A percentile compares a stretch with the other conserved stretches of the same genome.
phyloP scores from a whole-genome alignment of 1,140 invertebrate genomes.

The Liolophura sinensis region DNA sequence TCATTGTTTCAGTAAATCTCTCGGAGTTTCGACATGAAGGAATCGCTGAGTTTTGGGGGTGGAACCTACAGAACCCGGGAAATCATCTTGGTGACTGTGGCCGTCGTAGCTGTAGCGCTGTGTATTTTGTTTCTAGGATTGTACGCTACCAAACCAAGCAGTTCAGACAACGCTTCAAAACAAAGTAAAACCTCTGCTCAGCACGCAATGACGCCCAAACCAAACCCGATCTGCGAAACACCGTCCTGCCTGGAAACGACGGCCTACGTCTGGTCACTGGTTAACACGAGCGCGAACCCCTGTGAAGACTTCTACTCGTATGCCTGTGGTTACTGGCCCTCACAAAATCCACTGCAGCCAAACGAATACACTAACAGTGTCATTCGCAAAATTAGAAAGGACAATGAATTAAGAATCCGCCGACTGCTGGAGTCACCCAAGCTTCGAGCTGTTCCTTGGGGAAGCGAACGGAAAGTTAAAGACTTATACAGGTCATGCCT shows the following conservation, averaged over 20 bases:
- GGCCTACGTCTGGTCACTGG: slow-evolving; percentile 32
- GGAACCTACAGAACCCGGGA: too few species aligned
- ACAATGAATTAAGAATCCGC: slow-evolving; percentile 38
- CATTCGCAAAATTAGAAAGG: slow-evolving; percentile 29
- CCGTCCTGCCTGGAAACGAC: slow-evolving; percentile 38
- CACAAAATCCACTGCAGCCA: slow-evolving; percentile 26
- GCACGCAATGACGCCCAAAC: too few species aligned
- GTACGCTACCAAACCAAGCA: too few species aligned
- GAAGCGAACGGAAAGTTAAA: slow-evolving; percentile 47
- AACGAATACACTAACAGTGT: slow-evolving; percentile 25
- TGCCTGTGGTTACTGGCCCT: slow-evolving; percentile 59
- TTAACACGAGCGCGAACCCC: slow-evolving; percentile 61
- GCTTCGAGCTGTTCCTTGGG: slow-evolving; percentile 22
- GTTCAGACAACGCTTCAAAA: too few species aligned
- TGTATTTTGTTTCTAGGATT: too few species aligned
- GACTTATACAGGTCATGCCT: slow-evolving; percentile 46
- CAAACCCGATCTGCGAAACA: not conserved
- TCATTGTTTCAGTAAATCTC: too few species aligned
- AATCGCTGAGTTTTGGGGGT: too few species aligned
- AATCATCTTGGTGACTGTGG: too few species aligned
- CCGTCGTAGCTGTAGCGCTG: too few species aligned
- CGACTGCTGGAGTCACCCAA: slow-evolving; percentile 32
- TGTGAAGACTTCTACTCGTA: slow-evolving; percentile 66
- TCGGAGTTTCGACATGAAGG: too few species aligned
- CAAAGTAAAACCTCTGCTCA: too few species aligned